Evolutionary conservation across 1,140 invertebrate species (phyloP).

Genomic region (Brachionus plicatilis): DNA sequence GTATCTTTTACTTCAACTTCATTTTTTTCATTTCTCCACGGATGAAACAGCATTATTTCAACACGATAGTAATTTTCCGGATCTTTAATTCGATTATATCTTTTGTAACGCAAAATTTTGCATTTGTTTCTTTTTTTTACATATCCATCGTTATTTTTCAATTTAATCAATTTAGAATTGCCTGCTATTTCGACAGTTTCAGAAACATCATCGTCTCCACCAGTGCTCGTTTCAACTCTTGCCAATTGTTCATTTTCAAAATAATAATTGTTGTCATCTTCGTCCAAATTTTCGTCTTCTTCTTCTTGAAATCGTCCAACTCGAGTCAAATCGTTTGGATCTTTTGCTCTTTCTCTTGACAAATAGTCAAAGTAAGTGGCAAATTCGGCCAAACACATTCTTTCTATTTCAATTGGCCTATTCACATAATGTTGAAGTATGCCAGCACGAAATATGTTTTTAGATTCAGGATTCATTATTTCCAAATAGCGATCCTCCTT

Average conservation of each 20-base stretch:
- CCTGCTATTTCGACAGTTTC: too few relatives aligned
- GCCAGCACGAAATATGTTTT: neutral
- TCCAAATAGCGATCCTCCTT: slow-evolving; percentile 1
- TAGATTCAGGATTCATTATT: neutral
- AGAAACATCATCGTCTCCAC: too few relatives aligned
- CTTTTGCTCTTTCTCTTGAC: neutral
- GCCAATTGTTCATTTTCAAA: too few relatives aligned
- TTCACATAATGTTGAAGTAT: neutral
- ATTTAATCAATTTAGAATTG: too few relatives aligned
- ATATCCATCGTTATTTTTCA: neutral
- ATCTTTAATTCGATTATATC: neutral
- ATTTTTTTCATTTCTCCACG: neutral
- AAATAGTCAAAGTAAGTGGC: neutral
- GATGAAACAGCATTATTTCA: neutral
- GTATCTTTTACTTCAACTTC: neutral
- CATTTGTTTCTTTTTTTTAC: neutral
- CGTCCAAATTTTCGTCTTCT: neutral
- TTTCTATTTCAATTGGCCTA: neutral
- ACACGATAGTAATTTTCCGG: neutral
- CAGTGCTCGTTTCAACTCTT: too few relatives aligned
- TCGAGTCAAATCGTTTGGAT: neutral
- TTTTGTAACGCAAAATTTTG: neutral
- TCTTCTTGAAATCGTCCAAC: neutral
- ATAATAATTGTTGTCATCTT: neutral
- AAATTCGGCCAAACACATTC: neutral